Conservation (phyloP, 2,797 vertebrate species). For the Agapornis canus region DNA sequence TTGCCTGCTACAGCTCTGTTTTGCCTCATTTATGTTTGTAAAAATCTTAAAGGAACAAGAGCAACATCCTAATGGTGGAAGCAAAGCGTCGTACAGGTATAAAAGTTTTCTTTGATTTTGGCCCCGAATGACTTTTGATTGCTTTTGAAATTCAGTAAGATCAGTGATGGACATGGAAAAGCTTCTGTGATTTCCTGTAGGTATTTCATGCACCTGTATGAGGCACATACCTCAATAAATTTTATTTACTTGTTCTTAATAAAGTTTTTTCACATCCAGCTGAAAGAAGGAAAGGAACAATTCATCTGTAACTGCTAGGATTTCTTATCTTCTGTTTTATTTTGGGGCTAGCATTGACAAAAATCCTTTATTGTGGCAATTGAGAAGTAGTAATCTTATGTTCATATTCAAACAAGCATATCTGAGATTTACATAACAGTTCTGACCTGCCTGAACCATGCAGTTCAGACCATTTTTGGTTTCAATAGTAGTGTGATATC, state of each 20-base stretch:
- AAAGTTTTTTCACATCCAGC: not conserved
- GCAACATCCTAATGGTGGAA: not conserved
- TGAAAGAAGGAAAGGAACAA: not conserved
- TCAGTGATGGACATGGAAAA: not conserved
- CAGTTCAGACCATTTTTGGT: not conserved
- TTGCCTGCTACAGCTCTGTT: not conserved
- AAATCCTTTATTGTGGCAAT: not conserved
- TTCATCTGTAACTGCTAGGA: not conserved
- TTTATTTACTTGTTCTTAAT: not conserved
- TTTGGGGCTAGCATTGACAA: not conserved
- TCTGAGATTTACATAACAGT: not conserved
- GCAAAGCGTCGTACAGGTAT: not conserved
- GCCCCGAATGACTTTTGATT: not conserved
- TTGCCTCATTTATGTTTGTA: not conserved
- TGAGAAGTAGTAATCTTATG: not conserved
- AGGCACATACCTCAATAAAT: not conserved
- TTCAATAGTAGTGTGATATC: not conserved
- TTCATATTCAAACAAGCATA: not conserved
- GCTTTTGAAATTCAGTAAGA: not conserved
- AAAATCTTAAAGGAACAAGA: not conserved
- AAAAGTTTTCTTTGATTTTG: not conserved
- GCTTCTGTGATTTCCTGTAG: not conserved
- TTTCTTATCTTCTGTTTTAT: not conserved
- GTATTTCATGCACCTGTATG: not conserved
- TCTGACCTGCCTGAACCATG: not conserved